Evolutionary conservation across 2,888 invertebrate species (phyloP).

Genomic region (Eledona agricola): DNA sequence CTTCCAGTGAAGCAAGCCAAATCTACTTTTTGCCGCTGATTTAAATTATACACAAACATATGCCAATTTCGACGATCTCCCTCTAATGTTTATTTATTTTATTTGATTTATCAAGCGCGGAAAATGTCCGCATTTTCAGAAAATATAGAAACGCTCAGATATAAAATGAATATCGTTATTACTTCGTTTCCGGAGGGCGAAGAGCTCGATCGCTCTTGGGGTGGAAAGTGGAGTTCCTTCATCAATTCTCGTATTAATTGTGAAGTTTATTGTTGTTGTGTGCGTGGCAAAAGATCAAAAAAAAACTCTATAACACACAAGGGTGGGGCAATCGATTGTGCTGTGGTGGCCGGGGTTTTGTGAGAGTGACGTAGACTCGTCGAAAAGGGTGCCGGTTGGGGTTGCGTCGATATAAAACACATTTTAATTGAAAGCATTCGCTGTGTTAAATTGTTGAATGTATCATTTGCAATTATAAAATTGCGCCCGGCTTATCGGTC

Average conservation of each 20-base stretch:
- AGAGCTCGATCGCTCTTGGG: slow-evolving; percentile 19
- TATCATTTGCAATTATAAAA: too few relatives aligned
- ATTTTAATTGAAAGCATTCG: too few relatives aligned
- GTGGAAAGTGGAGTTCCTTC: slow-evolving; percentile 7
- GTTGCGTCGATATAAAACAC: too few relatives aligned
- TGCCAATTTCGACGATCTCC: slow-evolving; percentile 8
- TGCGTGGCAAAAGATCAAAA: slow-evolving; percentile 33
- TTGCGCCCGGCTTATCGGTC: too few relatives aligned
- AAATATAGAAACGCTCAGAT: slow-evolving; percentile 22
- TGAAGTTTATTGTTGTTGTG: slow-evolving; percentile 21
- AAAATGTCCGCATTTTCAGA: slow-evolving; percentile 5
- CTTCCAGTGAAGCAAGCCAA: slow-evolving; percentile 11
- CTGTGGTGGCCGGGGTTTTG: slow-evolving; percentile 32
- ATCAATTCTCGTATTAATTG: slow-evolving; percentile 27
- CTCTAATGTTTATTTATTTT: slow-evolving; percentile 25
- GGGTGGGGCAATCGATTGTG: slow-evolving; percentile 39
- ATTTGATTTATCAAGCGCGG: slow-evolving; percentile 22
- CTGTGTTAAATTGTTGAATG: too few relatives aligned
- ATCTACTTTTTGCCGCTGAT: slow-evolving; percentile 14
- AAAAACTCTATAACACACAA: slow-evolving; percentile 32
- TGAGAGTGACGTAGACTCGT: slow-evolving; percentile 33
- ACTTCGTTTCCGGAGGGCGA: slow-evolving; percentile 20
- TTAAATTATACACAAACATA: slow-evolving; percentile 20
- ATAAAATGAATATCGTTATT: slow-evolving; percentile 28
- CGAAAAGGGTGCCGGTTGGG: too few relatives aligned